phyloP scores from a whole-genome alignment of 1,140 invertebrate species.

The Ceratosolen fusciceps region DNA sequence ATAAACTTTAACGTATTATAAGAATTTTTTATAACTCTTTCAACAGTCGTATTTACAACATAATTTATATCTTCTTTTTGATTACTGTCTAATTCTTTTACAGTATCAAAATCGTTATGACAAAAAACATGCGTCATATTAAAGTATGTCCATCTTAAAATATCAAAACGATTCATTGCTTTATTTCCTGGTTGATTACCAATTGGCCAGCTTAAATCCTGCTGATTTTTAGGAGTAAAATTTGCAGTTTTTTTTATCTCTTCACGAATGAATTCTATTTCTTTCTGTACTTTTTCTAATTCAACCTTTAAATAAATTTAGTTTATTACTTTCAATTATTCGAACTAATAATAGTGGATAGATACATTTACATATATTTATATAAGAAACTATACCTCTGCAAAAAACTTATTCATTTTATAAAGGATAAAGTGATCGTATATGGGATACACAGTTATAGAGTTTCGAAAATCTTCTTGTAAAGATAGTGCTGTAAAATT shows the following conservation, averaged over 20 bases:
- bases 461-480: slow-evolving; percentile 72
- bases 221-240: slow-evolving; percentile 69
- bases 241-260: slow-evolving; percentile 64
- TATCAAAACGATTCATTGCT: slow-evolving; percentile 86
- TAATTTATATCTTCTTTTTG: slow-evolving; percentile 79
- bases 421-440: slow-evolving; percentile 77
- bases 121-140: slow-evolving; percentile 86
- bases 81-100: slow-evolving; percentile 74
- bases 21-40: slow-evolving; percentile 75
- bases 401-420: slow-evolving; percentile 80
- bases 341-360: no score
- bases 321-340: no score
- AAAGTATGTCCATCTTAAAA: slow-evolving; percentile 87
- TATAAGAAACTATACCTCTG: slow-evolving; percentile 71
- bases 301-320: slow-evolving; percentile 66
- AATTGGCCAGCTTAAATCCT: slow-evolving; percentile 81
- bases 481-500: slow-evolving; percentile 65
- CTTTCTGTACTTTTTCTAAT: slow-evolving; percentile 69
- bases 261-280: slow-evolving; percentile 70
- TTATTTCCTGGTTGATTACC: slow-evolving; percentile 80
- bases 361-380: slow-evolving; percentile 20
- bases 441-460: slow-evolving; percentile 78
- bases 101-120: slow-evolving; percentile 77
- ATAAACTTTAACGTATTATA: slow-evolving; percentile 72
- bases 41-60: slow-evolving; percentile 74